A percentile compares a stretch with the other conserved stretches of the same genome.
Evolutionary conservation across 2,113 vertebrate genomes (phyloP).

Genomic region (Chloropsis cyanopogon): DNA sequence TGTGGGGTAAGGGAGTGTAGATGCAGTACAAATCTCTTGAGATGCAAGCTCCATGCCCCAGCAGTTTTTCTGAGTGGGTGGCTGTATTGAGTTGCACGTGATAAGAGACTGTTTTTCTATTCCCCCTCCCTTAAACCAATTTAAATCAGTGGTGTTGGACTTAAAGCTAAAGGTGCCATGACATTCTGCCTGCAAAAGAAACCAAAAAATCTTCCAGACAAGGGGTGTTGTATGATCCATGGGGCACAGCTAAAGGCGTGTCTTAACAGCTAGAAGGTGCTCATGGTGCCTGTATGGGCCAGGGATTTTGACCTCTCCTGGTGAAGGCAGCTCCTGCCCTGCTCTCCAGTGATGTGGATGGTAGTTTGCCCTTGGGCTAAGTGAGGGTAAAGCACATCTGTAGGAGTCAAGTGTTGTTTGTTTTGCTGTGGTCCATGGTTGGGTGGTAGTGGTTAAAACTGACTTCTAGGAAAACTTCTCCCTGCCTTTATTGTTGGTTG

Average conservation of each 20-base stretch:
- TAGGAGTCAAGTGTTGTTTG: background rate
- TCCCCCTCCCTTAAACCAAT: background rate
- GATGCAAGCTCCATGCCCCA: background rate
- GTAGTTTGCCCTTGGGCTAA: background rate
- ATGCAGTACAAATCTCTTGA: background rate
- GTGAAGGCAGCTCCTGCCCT: background rate
- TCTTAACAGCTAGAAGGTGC: background rate
- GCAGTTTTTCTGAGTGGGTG: slow-evolving; percentile 6
- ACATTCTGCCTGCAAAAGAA: background rate
- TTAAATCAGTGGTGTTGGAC: background rate
- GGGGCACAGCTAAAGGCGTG: background rate
- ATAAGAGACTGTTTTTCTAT: background rate
- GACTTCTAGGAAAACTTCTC: background rate
- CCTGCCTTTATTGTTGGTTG: background rate
- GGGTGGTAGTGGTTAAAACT: background rate
- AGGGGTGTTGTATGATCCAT: background rate
- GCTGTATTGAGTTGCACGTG: background rate
- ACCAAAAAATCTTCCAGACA: background rate
- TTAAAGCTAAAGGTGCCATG: background rate
- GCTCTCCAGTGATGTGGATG: background rate
- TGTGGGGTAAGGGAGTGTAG: background rate
- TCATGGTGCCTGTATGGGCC: background rate
- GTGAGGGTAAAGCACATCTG: background rate
- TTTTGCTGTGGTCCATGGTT: background rate
- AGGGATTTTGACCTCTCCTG: background rate